A percentile compares a stretch with the other conserved stretches of the same genome.
phyloP scores from a whole-genome alignment of 1,140 invertebrate genomes.

The Hylyphantes graminicola region DNA sequence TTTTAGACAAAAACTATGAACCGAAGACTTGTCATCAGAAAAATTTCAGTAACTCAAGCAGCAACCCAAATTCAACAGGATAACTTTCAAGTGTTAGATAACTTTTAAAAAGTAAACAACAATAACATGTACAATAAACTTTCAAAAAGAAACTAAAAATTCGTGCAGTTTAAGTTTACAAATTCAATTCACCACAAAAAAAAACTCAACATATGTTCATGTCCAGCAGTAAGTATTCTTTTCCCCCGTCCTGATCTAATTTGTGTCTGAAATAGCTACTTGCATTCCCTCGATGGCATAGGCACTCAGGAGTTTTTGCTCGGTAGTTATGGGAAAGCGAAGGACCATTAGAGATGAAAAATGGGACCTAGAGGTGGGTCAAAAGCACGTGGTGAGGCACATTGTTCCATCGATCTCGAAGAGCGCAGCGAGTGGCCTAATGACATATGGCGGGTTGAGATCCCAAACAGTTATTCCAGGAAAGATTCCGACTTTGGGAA shows the following conservation, averaged over 20 bases:
- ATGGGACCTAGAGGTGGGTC: slow-evolving; percentile 41
- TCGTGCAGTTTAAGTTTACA: too few species aligned
- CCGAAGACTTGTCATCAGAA: too few species aligned
- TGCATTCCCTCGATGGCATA: neutral
- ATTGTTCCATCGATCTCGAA: slow-evolving; percentile 38
- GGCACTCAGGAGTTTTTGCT: slow-evolving; percentile 34
- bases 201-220: too few species aligned
- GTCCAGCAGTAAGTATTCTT: neutral
- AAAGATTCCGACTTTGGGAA: slow-evolving; percentile 4
- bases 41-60: too few species aligned
- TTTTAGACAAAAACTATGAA: too few species aligned
- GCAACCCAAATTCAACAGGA: too few species aligned
- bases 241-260: neutral
- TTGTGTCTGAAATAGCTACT: neutral
- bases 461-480: slow-evolving; percentile 18
- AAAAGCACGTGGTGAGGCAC: slow-evolving; percentile 42
- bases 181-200: too few species aligned
- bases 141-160: too few species aligned
- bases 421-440: slow-evolving; percentile 20
- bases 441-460: slow-evolving; percentile 31
- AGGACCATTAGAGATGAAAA: slow-evolving; percentile 32
- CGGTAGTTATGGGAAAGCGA: slow-evolving; percentile 9
- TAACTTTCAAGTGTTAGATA: too few species aligned
- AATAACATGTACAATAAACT: too few species aligned
- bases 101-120: too few species aligned